Evolutionary conservation across 1,140 invertebrate species (phyloP), one percentile per base, ranked within the genome.

Genomic region (Caerostris extrusa): DNA sequence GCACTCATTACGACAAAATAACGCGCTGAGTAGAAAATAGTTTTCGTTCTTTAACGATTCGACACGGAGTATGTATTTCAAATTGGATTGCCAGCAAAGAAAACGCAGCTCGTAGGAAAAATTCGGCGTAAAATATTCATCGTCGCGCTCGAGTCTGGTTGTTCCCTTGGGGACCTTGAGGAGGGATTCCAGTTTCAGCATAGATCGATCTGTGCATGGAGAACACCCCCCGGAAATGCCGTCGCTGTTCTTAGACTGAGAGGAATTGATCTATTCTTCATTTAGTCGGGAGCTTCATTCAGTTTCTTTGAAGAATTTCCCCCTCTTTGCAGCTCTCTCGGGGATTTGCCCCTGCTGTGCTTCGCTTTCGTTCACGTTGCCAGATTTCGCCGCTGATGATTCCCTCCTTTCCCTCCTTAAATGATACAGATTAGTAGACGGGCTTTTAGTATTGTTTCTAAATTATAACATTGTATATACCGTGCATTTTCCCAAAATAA

Each of bases 191-290:
- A 77, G 19, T 10, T 77, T 50, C 3, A 64, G n/a, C 61, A 12
- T 12, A 12, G 7, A 77, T 77, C 34, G 69, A 77, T 77, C 34
- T 50, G 19, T 77, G 34, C 50, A 50, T 61, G 10, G 5, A 14
- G 17, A 5, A 61, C 17, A 14, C n/a, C 60, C 17, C 17, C 10
- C 60, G 3, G 4, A 14, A 14, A 60, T 2, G 8, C n/a, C n/a
- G n/a, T n/a, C n/a, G n/a, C n/a, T n/a, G n/a, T n/a, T 77, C 69
- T 10, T 19, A 10, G 1, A 50, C 19, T 77, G 34, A 10, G 69
- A 77, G 19, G 50, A 77, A 77, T 77, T 77, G 8, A 77, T 77
- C 69, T 77, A 77, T 77, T 12, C 14, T 53, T 77, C 69, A 77
- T 77, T 77, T 50, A 3, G 19, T 12, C 1, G 19, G 10, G 19